Conservation (phyloP, 2,888 invertebrate species). For the Subacronicta megacephala region DNA sequence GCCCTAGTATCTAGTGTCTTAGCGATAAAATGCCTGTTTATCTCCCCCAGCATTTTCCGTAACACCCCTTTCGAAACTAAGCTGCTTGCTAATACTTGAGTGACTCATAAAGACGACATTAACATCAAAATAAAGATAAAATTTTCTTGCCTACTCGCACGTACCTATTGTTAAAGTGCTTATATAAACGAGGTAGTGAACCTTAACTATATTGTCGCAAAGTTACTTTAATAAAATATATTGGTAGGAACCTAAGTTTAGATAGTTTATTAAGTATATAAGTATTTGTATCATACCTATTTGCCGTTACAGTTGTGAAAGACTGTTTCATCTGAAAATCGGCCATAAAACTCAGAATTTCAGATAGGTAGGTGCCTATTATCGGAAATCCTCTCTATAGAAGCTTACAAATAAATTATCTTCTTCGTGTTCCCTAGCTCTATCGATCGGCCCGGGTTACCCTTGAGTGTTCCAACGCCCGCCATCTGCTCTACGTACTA, state of each 20-base stretch:
- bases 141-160: slow-evolving; percentile 46
- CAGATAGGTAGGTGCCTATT: too few relatives aligned
- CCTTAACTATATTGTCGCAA: slow-evolving; percentile 15
- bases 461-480: slow-evolving; percentile 19
- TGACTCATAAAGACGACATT: slow-evolving; percentile 56
- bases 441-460: slow-evolving; percentile 80
- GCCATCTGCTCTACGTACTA: slow-evolving; percentile 17
- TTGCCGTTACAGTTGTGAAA: too few relatives aligned
- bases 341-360: too few relatives aligned
- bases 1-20: slow-evolving; percentile 40
- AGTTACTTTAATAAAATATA: neutral
- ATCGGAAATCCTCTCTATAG: too few relatives aligned
- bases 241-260: too few relatives aligned
- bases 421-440: slow-evolving; percentile 56
- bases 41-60: slow-evolving; percentile 61
- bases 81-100: slow-evolving; percentile 57
- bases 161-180: slow-evolving; percentile 42
- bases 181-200: slow-evolving; percentile 39
- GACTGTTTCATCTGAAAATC: too few relatives aligned
- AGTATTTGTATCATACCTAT: too few relatives aligned
- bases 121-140: slow-evolving; percentile 62
- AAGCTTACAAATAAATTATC: slow-evolving; percentile 8
- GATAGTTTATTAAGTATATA: too few relatives aligned
- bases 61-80: slow-evolving; percentile 60
- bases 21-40: slow-evolving; percentile 57